Evolutionary conservation across 2,888 invertebrate species (phyloP), one percentile per base, ranked within the genome.

Genomic region (Trichogramma evanescens): DNA sequence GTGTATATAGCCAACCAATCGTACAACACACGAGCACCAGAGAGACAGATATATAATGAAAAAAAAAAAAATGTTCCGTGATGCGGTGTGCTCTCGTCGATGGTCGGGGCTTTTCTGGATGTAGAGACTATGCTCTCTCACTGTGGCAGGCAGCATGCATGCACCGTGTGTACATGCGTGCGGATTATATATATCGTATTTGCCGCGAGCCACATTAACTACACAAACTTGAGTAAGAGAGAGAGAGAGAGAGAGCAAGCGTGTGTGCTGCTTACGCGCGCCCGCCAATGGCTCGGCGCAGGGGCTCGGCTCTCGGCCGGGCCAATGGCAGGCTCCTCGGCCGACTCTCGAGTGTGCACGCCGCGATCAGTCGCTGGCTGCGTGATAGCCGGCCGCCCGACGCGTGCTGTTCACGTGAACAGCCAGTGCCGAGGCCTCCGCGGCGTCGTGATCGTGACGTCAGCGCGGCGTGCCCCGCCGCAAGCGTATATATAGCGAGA

Each of bases 361-460:
- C 66, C 74, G 74, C 75, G 82, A 84, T 86, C 91, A 91, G 85
- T 85, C 89, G 84, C 80, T 80, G 79, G 78, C 81, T 83, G 88
- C 91, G 88, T 91, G 91, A 83, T 84, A 82, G 79, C 74, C 79
- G 80, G 86, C 26, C 26, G 26, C 2, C 2, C 26, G 26, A 26
- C 13, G 26, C 85, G 84, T 85, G 64, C 76, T 86, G 85, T 89
- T 89, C 91, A 91, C 91, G 91, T 92, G 91, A 84, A 84, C 86
- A 79, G 79, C 79, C 86, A 82, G 85, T 89, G 90, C 84, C 86
- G 78, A 77, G 78, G 77, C 82, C 85, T 89, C 89, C 85, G 85
- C 78, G 78, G 79, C 78, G 81, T 81, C 86, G 86, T 86, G 86
- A 84, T 83, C 82, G 74, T 82, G 81, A 82, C 82, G 83, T 83